A percentile compares a stretch with the other conserved stretches of the same genome.
Conservation (phyloP, 2,888 invertebrate genomes). For the Pecten maximus region DNA sequence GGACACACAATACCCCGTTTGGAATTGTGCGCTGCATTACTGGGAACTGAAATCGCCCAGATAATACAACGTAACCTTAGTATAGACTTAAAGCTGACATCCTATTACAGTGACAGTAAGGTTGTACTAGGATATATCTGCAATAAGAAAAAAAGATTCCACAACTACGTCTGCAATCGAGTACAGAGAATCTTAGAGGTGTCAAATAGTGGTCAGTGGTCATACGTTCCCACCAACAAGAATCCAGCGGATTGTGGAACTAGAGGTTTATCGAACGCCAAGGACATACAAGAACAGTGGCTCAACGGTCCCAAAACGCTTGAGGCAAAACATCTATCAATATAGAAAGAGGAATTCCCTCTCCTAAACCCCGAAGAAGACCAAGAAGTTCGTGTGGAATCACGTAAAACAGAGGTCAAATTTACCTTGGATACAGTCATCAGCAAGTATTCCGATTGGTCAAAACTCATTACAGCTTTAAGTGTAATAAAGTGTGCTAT, state of each 20-base stretch:
- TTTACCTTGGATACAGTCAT: too few relatives aligned
- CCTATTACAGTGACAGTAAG: not conserved
- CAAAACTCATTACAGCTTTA: too few relatives aligned
- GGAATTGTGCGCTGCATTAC: constrained; percentile 60
- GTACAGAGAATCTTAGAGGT: not conserved
- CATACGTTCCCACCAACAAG: too few relatives aligned
- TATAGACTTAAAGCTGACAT: too few relatives aligned
- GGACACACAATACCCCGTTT: constrained; percentile 62
- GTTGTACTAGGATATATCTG: constrained; percentile 38
- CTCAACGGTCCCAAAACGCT: not conserved
- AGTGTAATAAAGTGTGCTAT: too few relatives aligned
- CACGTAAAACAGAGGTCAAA: too few relatives aligned
- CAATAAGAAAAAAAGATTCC: constrained; percentile 13
- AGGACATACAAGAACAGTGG: not conserved
- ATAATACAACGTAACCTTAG: too few relatives aligned
- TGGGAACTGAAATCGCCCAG: constrained; percentile 48
- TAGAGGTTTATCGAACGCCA: not conserved
- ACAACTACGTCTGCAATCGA: constrained; percentile 34
- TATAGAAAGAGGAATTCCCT: not conserved
- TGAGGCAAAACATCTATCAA: too few relatives aligned
- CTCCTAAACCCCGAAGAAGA: not conserved
- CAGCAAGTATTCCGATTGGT: too few relatives aligned
- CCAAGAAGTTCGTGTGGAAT: not conserved
- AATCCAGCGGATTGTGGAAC: too few relatives aligned
- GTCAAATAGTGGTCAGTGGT: not conserved